Conservation (phyloP, 2,888 invertebrate species). For the Adelphocoris suturalis region DNA sequence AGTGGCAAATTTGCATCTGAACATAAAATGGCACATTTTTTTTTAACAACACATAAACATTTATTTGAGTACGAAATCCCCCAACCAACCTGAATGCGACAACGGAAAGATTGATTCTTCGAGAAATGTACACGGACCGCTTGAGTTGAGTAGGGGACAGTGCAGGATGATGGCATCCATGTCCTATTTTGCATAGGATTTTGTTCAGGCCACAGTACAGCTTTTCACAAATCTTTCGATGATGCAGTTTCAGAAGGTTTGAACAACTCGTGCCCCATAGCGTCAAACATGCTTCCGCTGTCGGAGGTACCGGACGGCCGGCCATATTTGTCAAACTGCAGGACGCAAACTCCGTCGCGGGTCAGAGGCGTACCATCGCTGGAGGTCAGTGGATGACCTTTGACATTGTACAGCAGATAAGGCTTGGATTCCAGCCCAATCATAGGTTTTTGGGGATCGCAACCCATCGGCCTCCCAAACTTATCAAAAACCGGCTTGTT, state of each 20-base stretch:
- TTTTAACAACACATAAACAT: constrained; percentile 12
- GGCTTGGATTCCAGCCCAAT: constrained; percentile 60
- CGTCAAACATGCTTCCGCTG: constrained; percentile 62
- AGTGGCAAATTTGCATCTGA: too few relatives aligned
- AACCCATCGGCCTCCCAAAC: constrained; percentile 67
- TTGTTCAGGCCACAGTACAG: not conserved
- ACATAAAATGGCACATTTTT: too few relatives aligned
- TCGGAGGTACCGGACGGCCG: constrained; percentile 56
- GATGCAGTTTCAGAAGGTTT: not conserved
- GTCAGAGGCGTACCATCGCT: constrained; percentile 64
- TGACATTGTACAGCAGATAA: constrained; percentile 62
- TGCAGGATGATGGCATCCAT: too few relatives aligned
- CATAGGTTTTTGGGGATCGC: constrained; percentile 63
- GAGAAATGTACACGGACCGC: not conserved
- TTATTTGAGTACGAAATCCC: not conserved
- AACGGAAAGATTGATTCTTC: not conserved
- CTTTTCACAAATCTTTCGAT: not conserved
- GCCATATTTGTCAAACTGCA: constrained; percentile 71
- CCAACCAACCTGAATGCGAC: not conserved
- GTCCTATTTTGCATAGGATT: too few relatives aligned
- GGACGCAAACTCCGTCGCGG: not conserved
- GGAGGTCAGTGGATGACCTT: constrained; percentile 70
- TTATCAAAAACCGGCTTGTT: constrained; percentile 67
- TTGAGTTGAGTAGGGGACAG: too few relatives aligned
- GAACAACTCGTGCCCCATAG: constrained; percentile 50